Conservation (phyloP, 2,113 vertebrate genomes). For the Gopherus flavomarginatus region DNA sequence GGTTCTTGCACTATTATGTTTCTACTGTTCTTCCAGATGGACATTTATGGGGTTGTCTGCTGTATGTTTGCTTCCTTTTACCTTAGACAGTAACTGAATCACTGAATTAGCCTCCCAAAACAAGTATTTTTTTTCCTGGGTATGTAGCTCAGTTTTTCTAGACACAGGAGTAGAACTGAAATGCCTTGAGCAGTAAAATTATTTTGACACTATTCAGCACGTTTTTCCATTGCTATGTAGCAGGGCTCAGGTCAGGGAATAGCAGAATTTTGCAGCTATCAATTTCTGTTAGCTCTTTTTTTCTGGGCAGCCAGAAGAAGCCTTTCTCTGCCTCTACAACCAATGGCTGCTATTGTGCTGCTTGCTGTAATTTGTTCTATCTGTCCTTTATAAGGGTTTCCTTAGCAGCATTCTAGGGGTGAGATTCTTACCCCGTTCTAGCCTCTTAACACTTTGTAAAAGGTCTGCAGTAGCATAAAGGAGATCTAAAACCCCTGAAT, state of each 20-base stretch:
- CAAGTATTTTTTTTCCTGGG: not conserved
- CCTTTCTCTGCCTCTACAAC: not conserved
- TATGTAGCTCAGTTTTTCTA: not conserved
- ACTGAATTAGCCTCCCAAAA: constrained; percentile 49
- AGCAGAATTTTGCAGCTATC: not conserved
- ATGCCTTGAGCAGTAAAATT: constrained; percentile 21
- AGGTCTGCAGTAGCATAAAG: not conserved
- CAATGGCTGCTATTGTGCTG: not conserved
- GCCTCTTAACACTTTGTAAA: not conserved
- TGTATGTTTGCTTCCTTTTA: constrained; percentile 45
- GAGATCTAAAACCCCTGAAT: no score
- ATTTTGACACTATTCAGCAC: not conserved
- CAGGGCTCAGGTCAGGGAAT: not conserved
- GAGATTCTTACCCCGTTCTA: not conserved
- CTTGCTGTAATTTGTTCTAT: not conserved
- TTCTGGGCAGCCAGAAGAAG: not conserved
- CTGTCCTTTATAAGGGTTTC: not conserved
- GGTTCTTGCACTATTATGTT: constrained; percentile 23
- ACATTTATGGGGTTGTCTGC: constrained; percentile 22
- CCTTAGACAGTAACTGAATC: constrained; percentile 44
- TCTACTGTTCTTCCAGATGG: not conserved
- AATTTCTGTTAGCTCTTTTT: not conserved
- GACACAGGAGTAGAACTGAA: not conserved
- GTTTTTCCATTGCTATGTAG: not conserved
- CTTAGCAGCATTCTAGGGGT: not conserved